Evolutionary conservation across 92 coral and sea anemone species (phyloP).

Genomic region (Anthopleura xanthogrammica): DNA sequence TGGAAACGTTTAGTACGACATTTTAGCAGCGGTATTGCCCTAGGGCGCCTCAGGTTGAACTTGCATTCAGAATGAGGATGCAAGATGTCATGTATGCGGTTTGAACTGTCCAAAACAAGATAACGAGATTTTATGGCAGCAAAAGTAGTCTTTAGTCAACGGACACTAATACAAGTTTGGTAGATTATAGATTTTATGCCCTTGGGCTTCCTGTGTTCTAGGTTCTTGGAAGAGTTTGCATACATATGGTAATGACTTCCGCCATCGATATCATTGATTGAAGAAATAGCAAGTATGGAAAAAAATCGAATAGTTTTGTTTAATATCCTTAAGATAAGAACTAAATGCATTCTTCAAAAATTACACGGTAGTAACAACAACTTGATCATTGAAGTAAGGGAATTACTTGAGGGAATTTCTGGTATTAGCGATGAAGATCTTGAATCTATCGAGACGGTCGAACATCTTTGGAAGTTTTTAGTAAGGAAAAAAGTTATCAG

Average conservation of each 20-base stretch:
- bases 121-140: too few relatives aligned
- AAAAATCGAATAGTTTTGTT: not conserved
- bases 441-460: not conserved
- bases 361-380: not conserved
- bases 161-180: too few relatives aligned
- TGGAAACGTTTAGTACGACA: too few relatives aligned
- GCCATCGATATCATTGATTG: not conserved
- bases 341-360: not conserved
- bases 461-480: not conserved
- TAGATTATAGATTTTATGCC: too few relatives aligned
- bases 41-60: too few relatives aligned
- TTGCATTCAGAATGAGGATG: too few relatives aligned
- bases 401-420: not conserved
- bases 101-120: too few relatives aligned
- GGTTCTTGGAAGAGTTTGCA: too few relatives aligned
- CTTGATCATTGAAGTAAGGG: not conserved
- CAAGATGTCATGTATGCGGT: too few relatives aligned
- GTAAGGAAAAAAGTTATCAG: not conserved
- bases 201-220: too few relatives aligned
- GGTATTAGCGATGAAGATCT: not conserved
- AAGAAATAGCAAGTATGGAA: not conserved
- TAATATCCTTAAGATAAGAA: not conserved
- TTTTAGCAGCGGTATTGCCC: too few relatives aligned
- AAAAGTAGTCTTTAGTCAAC: too few relatives aligned
- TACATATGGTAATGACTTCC: not conserved